These are phyloP conservation scores for Leguminivora glycinivorella DNA, from an alignment of 1,140 invertebrate genomes.

Conservation along the genomic window DNA sequence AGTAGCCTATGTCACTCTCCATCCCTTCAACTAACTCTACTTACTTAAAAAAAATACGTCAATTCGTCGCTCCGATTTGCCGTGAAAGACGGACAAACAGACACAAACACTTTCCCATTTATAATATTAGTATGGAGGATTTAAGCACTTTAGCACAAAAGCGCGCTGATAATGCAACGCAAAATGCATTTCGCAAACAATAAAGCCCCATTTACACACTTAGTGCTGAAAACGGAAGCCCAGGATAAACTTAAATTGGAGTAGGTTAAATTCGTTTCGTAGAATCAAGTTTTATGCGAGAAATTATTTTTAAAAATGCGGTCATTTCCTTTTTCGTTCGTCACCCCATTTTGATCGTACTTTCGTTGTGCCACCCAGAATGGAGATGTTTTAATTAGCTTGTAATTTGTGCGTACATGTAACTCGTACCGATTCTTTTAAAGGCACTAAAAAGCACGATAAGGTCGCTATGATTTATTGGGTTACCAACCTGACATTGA, in stretches of 20 bases:
- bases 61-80: no score
- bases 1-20: no score
- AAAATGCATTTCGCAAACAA: slow-evolving; percentile 12
- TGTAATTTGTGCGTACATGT: slow-evolving; percentile 10
- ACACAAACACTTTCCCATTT: no score
- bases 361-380: slow-evolving; percentile 16
- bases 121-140: no score
- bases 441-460: neutral
- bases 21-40: no score
- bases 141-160: neutral
- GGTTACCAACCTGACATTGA: neutral
- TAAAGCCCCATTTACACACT: slow-evolving; percentile 2
- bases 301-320: slow-evolving; percentile 21
- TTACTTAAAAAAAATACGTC: no score
- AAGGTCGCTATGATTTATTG: neutral
- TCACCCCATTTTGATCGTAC: slow-evolving; percentile 26
- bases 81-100: no score
- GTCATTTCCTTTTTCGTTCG: slow-evolving; percentile 19
- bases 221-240: neutral
- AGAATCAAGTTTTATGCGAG: slow-evolving; percentile 13
- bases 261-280: slow-evolving; percentile 15
- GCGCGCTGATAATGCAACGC: neutral
- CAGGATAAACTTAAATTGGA: slow-evolving; percentile 12
- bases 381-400: slow-evolving; percentile 9
- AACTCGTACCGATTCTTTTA: neutral